phyloP scores from a whole-genome alignment of 1,140 invertebrate genomes.

The Copidosoma floridanum region DNA sequence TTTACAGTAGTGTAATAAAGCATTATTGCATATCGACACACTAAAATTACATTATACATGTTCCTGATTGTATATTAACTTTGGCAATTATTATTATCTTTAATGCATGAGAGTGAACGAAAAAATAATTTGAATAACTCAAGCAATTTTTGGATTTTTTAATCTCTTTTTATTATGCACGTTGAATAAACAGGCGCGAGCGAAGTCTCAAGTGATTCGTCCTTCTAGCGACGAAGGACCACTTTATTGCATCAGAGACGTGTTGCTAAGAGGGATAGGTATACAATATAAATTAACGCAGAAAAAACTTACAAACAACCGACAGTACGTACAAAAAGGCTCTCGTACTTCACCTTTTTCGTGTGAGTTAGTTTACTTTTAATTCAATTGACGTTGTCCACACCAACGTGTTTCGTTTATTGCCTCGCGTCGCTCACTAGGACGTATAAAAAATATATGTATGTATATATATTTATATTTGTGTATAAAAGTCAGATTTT shows the following conservation, averaged over 20 bases:
- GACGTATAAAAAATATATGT: slow-evolving; percentile 16
- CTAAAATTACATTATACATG: no score
- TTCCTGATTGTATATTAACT: no score
- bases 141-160: slow-evolving; percentile 10
- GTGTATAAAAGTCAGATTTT: slow-evolving; percentile 12
- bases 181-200: slow-evolving; percentile 22
- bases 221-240: slow-evolving; percentile 1
- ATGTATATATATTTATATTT: background rate
- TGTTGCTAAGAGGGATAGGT: slow-evolving; percentile 5
- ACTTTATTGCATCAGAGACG: background rate
- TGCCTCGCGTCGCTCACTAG: slow-evolving; percentile 1
- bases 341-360: slow-evolving; percentile 4
- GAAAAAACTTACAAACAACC: background rate
- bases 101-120: no score
- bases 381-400: background rate
- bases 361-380: no score
- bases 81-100: no score
- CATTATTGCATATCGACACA: no score
- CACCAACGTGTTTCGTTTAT: slow-evolving; percentile 12
- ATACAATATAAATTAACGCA: slow-evolving; percentile 16
- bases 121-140: background rate
- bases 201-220: slow-evolving; percentile 1
- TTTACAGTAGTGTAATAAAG: no score
- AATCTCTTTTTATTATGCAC: slow-evolving; percentile 25
- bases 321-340: slow-evolving; percentile 1